These are phyloP conservation scores for Hydrophis major DNA, from an alignment of 2,797 vertebrate species.

Conservation along the genomic window DNA sequence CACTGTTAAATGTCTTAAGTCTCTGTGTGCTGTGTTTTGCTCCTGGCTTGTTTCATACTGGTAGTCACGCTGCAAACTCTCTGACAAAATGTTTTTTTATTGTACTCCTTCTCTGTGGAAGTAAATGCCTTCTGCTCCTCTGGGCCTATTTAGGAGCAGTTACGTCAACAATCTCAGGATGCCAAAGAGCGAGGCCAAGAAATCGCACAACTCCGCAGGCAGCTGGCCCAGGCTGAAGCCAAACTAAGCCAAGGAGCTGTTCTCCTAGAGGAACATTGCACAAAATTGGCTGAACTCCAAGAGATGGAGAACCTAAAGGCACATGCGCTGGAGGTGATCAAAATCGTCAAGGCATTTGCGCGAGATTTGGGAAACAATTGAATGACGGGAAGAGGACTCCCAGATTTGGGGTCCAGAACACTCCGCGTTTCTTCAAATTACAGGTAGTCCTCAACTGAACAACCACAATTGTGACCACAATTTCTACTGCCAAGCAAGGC, in stretches of 20 bases:
- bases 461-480: background rate
- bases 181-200: background rate
- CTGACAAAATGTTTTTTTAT: background rate
- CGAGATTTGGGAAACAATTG: no score
- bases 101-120: background rate
- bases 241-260: background rate
- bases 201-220: background rate
- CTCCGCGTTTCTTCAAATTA: background rate
- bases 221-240: background rate
- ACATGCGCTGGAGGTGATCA: constrained; percentile 28
- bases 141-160: constrained; percentile 20
- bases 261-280: background rate
- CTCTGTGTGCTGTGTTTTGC: no score
- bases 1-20: no score
- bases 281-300: constrained; percentile 3
- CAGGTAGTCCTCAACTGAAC: background rate
- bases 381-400: background rate
- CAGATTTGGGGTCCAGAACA: background rate
- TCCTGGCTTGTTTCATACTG: no score
- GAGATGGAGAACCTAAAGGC: constrained; percentile 8
- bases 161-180: constrained; percentile 17
- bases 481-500: background rate
- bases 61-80: no score
- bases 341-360: background rate
- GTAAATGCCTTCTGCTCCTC: accelerated